These are phyloP conservation scores for Pocillopora damicornis DNA, from an alignment of 64 coral and sea anemone species.

Conservation along the genomic window DNA sequence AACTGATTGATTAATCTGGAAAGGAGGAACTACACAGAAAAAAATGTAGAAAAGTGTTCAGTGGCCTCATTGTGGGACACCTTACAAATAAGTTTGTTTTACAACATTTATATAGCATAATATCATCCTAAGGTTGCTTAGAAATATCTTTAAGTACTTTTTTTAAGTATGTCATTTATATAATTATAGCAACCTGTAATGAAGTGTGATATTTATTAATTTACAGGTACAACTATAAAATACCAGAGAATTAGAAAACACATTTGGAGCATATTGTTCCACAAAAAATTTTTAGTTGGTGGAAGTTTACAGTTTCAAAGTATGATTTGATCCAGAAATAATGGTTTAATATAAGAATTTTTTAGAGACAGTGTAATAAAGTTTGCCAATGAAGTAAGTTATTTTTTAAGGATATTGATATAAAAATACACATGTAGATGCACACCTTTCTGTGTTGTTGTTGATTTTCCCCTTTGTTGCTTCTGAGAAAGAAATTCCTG, in stretches of 20 bases:
- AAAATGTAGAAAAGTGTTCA: too few relatives aligned
- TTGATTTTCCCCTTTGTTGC: not conserved
- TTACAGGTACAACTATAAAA: not conserved
- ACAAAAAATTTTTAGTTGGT: not conserved
- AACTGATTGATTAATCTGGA: too few relatives aligned
- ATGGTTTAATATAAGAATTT: not conserved
- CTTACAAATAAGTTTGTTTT: too few relatives aligned
- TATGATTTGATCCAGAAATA: not conserved
- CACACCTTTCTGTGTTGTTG: not conserved
- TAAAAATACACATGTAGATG: not conserved
- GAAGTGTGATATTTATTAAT: not conserved
- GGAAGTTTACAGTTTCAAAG: not conserved
- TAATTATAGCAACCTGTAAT: not conserved
- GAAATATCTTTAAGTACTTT: too few relatives aligned
- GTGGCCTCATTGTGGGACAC: too few relatives aligned
- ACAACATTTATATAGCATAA: too few relatives aligned
- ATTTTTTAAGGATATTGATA: not conserved
- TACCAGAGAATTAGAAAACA: not conserved
- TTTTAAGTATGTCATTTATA: not conserved
- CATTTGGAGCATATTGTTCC: conserved; percentile 28
- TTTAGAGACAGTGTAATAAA: not conserved
- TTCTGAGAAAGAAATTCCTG: not conserved
- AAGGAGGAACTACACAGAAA: too few relatives aligned
- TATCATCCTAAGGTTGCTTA: too few relatives aligned
- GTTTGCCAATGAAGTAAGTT: not conserved